These are phyloP conservation scores for Grantiella picta DNA, from an alignment of 2,113 vertebrate genomes.

Conservation along the genomic window DNA sequence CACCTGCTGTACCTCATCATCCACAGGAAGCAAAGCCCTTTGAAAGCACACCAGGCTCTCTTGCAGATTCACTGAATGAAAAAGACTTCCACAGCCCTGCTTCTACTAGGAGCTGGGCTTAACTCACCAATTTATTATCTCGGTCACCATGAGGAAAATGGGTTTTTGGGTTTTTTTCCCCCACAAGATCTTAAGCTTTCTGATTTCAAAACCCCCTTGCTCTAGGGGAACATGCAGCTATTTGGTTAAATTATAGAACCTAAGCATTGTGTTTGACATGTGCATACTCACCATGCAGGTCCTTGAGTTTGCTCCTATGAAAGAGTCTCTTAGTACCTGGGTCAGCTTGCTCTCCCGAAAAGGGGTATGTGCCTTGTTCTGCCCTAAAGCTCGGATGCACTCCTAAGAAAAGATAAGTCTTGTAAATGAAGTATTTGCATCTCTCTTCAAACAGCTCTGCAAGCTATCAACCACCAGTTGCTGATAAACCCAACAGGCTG, in stretches of 20 bases:
- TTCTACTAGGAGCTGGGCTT: background rate
- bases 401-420: conserved; percentile 74
- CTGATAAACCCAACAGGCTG: background rate
- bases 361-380: conserved; percentile 93
- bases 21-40: background rate
- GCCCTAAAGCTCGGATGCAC: conserved; percentile 95
- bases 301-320: conserved; percentile 92
- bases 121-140: background rate
- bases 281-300: conserved; percentile 91
- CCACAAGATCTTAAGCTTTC: background rate
- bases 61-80: background rate
- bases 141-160: background rate
- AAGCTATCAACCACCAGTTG: background rate
- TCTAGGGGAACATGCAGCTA: background rate
- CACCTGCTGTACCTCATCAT: background rate
- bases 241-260: background rate
- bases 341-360: conserved; percentile 97
- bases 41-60: background rate
- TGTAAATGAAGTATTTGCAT: background rate
- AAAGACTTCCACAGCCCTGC: background rate
- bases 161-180: background rate
- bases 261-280: background rate
- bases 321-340: conserved; percentile 94
- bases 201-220: background rate
- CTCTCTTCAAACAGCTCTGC: background rate